These are phyloP conservation scores for Oikopleura albicans DNA, from an alignment of 23 tunicate species.

Conservation along the genomic window DNA sequence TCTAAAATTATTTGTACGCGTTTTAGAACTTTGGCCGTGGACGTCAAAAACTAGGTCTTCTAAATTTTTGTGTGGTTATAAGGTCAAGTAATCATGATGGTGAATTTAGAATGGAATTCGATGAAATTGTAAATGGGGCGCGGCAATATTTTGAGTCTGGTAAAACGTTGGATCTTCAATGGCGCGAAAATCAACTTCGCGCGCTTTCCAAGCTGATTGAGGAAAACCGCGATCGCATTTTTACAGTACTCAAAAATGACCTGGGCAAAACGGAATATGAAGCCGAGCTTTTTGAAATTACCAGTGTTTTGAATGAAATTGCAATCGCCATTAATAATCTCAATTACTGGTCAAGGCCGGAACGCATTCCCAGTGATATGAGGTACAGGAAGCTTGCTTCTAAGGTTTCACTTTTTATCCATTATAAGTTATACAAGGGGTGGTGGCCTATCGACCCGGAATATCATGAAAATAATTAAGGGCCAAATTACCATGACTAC, in stretches of 20 bases:
- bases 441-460: too few relatives aligned
- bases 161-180: conserved; percentile 22
- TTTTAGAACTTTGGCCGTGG: too few relatives aligned
- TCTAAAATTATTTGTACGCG: too few relatives aligned
- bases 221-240: conserved; percentile 28
- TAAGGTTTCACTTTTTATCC: too few relatives aligned
- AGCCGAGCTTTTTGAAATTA: conserved; percentile 29
- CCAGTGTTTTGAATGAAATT: neutral
- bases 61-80: too few relatives aligned
- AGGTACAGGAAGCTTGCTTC: too few relatives aligned
- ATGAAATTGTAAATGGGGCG: neutral
- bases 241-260: conserved; percentile 27
- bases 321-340: neutral
- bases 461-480: too few relatives aligned
- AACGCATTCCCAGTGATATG: too few relatives aligned
- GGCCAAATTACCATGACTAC: too few relatives aligned
- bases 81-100: too few relatives aligned
- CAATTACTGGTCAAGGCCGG: neutral
- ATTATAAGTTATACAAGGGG: too few relatives aligned
- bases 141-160: conserved; percentile 25
- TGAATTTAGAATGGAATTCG: conserved; percentile 13
- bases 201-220: conserved; percentile 20
- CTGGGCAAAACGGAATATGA: conserved; percentile 23
- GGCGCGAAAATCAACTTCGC: conserved; percentile 33
- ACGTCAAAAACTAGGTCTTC: too few relatives aligned